Base-by-base conservation (phyloP, 2,888 invertebrate genomes). In the Chloromyia formosa region DNA sequence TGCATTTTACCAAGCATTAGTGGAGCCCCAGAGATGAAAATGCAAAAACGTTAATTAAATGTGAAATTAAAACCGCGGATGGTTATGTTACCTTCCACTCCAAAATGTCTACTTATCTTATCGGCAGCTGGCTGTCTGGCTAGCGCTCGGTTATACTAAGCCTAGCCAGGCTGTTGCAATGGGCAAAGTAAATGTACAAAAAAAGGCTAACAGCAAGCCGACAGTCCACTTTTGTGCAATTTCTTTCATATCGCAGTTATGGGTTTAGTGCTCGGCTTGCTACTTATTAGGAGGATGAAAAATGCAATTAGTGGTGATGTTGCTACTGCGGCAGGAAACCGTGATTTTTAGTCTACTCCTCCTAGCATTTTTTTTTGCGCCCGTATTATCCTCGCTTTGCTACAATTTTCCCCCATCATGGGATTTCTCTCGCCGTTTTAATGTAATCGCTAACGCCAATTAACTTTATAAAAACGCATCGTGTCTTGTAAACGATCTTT, bases 61-160 rank as follows among this genome's bases (percentile, higher is more conserved):
- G 66, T 49, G 45, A 49, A 66, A 66, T 66, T 66, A 66, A 66
- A 66, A 35, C 66, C 35, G 66, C 66, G 10, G 62, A 12, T 40
- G 35, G 62, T 16, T 40, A 35, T 27, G 62, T 62, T 62, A 40
- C 23, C 27, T 35, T 35, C 27, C 27, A 35, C 27, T 35, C 27
- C 3, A 35, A 35, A 35, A 35, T 35, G 27, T 35, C 27, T 35
- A 35, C 27, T 35, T 35, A 35, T 35, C 27, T 35, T 7, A 35
- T 35, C 27, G 27, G 7, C 27, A 35, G 27, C 27, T 35, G 27
- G 27, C 27, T 35, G 27, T 35, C 27, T 35, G 3, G 27, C 27
- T 7, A 35, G 27, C n/a, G 27, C 27, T 35, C 27, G 2, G 27
- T 35, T 35, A 35, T 7, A 35, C 27, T 35, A 35, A 4, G 7